Base-by-base conservation (phyloP, 2,113 vertebrate genomes). In the Lynx canadensis region DNA sequence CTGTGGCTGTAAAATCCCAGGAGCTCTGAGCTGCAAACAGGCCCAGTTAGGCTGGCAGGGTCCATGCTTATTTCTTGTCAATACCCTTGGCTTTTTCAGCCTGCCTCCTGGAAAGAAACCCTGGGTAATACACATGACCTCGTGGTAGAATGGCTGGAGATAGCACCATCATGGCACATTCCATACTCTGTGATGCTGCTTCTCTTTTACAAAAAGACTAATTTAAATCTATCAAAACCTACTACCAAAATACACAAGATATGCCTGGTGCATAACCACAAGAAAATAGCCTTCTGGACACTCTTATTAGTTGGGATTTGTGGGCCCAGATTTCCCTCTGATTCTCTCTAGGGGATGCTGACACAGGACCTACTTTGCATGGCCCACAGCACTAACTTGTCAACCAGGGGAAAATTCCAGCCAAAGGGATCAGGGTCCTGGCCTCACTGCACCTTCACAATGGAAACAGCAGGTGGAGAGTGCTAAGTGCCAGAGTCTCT, bases 1-100 rank as follows among this genome's bases (percentile, higher is more conserved):
- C 4, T 29, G 83, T 92, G 88, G 66, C 80, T 97, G 3, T 90
- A 48, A 91, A 89, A 25, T 76, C 82, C 66, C 52, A 55, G 93
- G 82, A 69, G 71, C n/a, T 14, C 33, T 25, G 68, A 89, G 81
- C 50, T 95, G 84, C 31, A 92, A 68, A 86, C 19, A 45, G 65
- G 45, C 65, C 84, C 87, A 29, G 41, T 73, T 91, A 79, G 33
- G 38, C 14, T 86, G 55, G 4, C 18, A 36, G 33, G 5, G 3
- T n/a, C 57, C 29, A 14, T 21, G 9, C 45, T 60, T 91, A 71
- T 89, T 95, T 78, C 78, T 31, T 66, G 65, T 84, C 71, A 96
- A 12, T 92, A 52, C 29, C 33, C 10, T 82, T 84, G 68, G 7
- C 38, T 41, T 93, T 94, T 48, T 48, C 23, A 85, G 41, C 16